These are phyloP conservation scores for Vidua macroura DNA, from an alignment of 2,113 vertebrate species.

Conservation along the genomic window DNA sequence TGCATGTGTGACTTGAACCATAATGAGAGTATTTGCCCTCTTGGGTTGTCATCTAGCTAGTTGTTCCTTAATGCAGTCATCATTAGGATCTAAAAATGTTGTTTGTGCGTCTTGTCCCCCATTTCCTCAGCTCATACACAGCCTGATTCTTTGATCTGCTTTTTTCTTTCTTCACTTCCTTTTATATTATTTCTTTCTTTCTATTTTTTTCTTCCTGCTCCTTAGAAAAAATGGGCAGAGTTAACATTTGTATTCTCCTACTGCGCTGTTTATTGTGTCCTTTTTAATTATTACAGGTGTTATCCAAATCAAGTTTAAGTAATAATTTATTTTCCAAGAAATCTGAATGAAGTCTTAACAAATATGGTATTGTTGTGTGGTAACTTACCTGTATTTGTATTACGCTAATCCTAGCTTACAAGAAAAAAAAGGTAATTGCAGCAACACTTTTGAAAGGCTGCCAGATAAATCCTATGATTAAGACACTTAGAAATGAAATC, in stretches of 20 bases:
- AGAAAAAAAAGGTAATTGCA: constrained; percentile 65
- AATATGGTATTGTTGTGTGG: constrained; percentile 53
- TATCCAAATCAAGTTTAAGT: constrained; percentile 16
- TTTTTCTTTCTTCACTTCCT: background rate
- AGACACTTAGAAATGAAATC: constrained; percentile 51
- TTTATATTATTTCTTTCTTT: background rate
- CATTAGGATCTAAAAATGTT: background rate
- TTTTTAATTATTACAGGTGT: background rate
- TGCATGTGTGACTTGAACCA: background rate
- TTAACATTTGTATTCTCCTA: background rate
- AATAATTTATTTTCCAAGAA: constrained; percentile 50
- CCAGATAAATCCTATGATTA: constrained; percentile 60
- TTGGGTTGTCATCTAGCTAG: background rate
- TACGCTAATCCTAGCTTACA: constrained; percentile 69
- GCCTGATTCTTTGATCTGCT: background rate
- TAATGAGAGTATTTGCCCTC: background rate
- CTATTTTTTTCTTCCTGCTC: background rate
- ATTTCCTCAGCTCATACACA: background rate
- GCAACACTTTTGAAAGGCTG: constrained; percentile 68
- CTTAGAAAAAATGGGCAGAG: background rate
- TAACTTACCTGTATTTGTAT: constrained; percentile 67
- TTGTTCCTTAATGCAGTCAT: background rate
- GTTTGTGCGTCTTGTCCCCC: background rate
- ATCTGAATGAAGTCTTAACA: constrained; percentile 64
- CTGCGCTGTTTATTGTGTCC: background rate